Evolutionary conservation across 1,140 invertebrate species (phyloP).

Genomic region (Achroia grisella): DNA sequence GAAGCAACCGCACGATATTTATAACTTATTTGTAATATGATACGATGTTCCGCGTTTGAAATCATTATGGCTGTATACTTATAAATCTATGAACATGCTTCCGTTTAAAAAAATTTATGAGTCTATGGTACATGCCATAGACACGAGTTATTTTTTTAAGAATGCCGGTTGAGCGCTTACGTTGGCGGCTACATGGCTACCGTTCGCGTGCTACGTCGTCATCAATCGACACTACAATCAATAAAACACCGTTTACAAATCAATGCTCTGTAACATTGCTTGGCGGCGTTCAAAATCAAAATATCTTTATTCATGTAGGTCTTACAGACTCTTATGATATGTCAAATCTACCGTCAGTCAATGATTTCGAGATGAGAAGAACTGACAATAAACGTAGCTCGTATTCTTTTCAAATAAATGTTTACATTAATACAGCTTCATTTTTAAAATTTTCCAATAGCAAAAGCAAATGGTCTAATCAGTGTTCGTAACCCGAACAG

Average conservation of each 20-base stretch:
- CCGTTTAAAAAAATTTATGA: neutral
- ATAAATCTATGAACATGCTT: neutral
- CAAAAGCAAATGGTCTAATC: no score
- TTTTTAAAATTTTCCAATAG: no score
- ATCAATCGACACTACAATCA: constrained; percentile 58
- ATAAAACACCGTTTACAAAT: constrained; percentile 48
- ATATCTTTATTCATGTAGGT: no score
- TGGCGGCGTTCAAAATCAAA: constrained; percentile 3
- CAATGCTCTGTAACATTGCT: constrained; percentile 42
- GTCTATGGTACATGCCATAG: neutral
- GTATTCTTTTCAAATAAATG: no score
- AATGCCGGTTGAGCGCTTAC: constrained; percentile 13
- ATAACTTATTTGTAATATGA: no score
- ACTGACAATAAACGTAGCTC: no score
- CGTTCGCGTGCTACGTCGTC: constrained; percentile 36
- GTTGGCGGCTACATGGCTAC: neutral
- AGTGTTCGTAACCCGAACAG: no score
- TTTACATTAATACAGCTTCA: no score
- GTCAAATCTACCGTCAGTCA: no score
- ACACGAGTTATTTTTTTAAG: constrained; percentile 10
- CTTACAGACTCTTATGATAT: no score
- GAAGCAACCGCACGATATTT: no score
- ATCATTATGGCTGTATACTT: neutral
- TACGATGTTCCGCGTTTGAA: neutral
- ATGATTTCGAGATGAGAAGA: no score